These are phyloP conservation scores for Picus viridis DNA, from an alignment of 2,797 vertebrate species.

Conservation along the genomic window DNA sequence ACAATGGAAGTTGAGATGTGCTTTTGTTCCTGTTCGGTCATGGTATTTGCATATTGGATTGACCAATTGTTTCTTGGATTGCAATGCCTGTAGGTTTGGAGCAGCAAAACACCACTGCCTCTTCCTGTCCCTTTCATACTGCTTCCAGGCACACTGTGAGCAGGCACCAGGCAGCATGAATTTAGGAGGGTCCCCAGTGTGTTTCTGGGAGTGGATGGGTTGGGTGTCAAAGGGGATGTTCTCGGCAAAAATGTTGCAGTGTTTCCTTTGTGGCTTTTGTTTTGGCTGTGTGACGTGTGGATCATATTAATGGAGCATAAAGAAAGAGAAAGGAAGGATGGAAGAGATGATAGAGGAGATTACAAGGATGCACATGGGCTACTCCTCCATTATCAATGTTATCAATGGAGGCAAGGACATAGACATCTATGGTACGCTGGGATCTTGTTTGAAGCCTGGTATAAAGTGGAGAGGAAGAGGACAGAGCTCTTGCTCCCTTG, in stretches of 20 bases:
- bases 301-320: no score
- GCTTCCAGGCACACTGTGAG: background rate
- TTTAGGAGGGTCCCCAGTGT: background rate
- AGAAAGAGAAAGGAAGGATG: no score
- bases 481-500: no score
- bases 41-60: background rate
- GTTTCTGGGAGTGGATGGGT: background rate
- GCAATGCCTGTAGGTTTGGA: background rate
- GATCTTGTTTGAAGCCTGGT: rapidly evolving
- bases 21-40: background rate
- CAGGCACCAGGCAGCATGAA: background rate
- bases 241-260: background rate
- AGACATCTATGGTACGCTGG: no score
- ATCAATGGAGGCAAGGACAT: no score
- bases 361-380: no score
- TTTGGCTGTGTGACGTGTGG: background rate
- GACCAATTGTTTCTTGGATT: background rate
- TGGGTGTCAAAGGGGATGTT: background rate
- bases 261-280: background rate
- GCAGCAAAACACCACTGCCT: background rate
- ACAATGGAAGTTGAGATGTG: background rate
- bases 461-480: rapidly evolving
- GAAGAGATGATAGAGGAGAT: no score
- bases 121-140: background rate
- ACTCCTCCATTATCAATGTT: no score